Conservation (phyloP, 2,797 vertebrate genomes). For the Lacerta viridis region DNA sequence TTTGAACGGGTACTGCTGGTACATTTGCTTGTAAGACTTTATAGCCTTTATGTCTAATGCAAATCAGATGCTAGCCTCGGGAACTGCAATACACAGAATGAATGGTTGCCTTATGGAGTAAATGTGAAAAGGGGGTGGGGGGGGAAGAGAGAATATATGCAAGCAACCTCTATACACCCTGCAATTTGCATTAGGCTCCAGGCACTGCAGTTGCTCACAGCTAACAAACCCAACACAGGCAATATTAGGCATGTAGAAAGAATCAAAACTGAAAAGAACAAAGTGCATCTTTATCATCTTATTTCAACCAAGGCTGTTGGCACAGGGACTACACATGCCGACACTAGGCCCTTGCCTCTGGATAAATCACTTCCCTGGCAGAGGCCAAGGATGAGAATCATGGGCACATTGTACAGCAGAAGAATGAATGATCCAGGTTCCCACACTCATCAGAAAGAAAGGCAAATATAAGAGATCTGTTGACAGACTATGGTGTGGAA, state of each 20-base stretch:
- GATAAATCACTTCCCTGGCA: slow-evolving; percentile 60
- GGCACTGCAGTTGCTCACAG: slow-evolving; percentile 23
- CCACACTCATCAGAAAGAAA: slow-evolving; percentile 32
- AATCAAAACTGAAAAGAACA: slow-evolving; percentile 63
- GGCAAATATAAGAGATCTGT: neutral
- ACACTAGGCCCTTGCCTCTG: slow-evolving; percentile 39
- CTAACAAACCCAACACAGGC: slow-evolving; percentile 57
- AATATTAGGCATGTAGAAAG: slow-evolving; percentile 52
- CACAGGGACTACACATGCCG: slow-evolving; percentile 41
- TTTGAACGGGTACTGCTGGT: neutral
- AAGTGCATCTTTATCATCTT: slow-evolving; percentile 68
- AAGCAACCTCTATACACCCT: neutral
- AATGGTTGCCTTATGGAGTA: slow-evolving; percentile 1
- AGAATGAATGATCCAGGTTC: slow-evolving; percentile 55
- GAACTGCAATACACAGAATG: slow-evolving; percentile 24
- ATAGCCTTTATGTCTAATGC: slow-evolving; percentile 4
- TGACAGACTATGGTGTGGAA: neutral
- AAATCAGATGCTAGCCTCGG: slow-evolving; percentile 10
- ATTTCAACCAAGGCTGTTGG: slow-evolving; percentile 17
- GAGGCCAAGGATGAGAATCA: slow-evolving; percentile 38
- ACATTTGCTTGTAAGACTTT: neutral
- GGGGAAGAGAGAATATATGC: too few relatives aligned
- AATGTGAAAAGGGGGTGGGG: rapidly evolving
- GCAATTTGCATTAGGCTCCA: slow-evolving; percentile 25
- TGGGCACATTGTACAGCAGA: slow-evolving; percentile 54